Evolutionary conservation across 2,888 invertebrate genomes (phyloP), one percentile per base, ranked within the genome.

Genomic region (Leucania comma): DNA sequence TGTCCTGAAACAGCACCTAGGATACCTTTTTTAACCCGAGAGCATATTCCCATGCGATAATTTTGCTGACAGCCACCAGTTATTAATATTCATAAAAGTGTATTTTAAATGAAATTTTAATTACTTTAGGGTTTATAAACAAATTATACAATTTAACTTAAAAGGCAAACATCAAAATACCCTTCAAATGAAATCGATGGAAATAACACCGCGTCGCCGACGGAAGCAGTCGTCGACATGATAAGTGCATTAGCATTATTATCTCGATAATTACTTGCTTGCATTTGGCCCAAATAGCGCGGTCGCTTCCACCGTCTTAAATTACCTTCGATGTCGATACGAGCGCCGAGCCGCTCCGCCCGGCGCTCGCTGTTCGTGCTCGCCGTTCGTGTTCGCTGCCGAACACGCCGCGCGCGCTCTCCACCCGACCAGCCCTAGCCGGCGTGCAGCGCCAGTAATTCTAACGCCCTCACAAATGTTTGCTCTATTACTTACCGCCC

Each of bases 191-290:
- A 90, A 90, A 90, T 89, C 83, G 67, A 78, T 75, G 68, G 56
- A 87, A 89, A 89, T 86, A 89, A 87, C 82, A 87, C 81, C 85
- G 84, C 87, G 80, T 85, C 89, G 86, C 80, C 93, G 91, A 88
- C 94, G 95, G 95, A 95, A 95, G 91, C 94, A 91, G 89, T 93
- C 93, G 93, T 94, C 92, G 94, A 94, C 94, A 94, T 91, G 95
- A 95, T 95, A 95, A 95, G 95, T 95, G 95, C 95, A 95, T 95
- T 95, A 95, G 95, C 95, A 96, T 96, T 95, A 95, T 94, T 95
- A 95, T 95, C 95, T 94, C 92, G 90, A 94, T 95, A 95, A 96
- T 96, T 96, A 95, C 94, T 95, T 92, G 92, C 93, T 92, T 94
- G 94, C 94, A 95, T 95, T 95, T 94, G 93, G 92, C 93, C 95